Evolutionary conservation across 2,797 vertebrate genomes (phyloP).

Genomic region (Podarcis siculus): DNA sequence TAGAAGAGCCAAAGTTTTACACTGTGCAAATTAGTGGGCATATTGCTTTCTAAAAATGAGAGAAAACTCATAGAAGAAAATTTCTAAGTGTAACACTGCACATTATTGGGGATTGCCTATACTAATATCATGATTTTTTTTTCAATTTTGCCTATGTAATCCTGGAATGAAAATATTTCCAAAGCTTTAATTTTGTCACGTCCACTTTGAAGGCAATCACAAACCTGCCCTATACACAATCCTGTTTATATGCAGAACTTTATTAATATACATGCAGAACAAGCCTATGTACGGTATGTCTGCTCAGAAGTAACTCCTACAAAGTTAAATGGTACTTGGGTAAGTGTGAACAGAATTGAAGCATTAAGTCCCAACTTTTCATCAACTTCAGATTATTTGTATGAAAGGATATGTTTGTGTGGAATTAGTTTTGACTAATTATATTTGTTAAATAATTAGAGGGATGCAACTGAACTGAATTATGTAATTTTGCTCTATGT

Average conservation of each 20-base stretch:
- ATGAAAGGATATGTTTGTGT: background rate
- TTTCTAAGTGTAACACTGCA: slow-evolving; percentile 43
- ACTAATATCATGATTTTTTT: background rate
- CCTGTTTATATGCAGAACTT: background rate
- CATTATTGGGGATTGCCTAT: slow-evolving; percentile 31
- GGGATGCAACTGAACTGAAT: background rate
- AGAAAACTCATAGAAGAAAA: slow-evolving; percentile 34
- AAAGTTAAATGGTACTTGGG: background rate
- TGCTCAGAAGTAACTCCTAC: background rate
- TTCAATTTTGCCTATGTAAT: slow-evolving; percentile 28
- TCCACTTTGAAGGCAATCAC: background rate
- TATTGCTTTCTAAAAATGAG: slow-evolving; percentile 39
- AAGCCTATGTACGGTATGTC: background rate
- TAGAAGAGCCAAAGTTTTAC: slow-evolving; percentile 35
- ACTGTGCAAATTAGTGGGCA: slow-evolving; percentile 55
- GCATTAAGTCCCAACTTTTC: background rate
- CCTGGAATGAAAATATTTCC: slow-evolving; percentile 20
- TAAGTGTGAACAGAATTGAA: background rate
- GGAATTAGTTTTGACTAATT: background rate
- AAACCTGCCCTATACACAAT: background rate
- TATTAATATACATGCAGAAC: background rate
- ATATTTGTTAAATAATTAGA: background rate
- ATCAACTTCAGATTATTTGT: background rate
- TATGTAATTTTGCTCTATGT: background rate
- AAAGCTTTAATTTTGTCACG: background rate